A percentile compares a stretch with the other conserved stretches of the same genome.
phyloP scores from a whole-genome alignment of 2,888 invertebrate species.

The Chironomus tentans region DNA sequence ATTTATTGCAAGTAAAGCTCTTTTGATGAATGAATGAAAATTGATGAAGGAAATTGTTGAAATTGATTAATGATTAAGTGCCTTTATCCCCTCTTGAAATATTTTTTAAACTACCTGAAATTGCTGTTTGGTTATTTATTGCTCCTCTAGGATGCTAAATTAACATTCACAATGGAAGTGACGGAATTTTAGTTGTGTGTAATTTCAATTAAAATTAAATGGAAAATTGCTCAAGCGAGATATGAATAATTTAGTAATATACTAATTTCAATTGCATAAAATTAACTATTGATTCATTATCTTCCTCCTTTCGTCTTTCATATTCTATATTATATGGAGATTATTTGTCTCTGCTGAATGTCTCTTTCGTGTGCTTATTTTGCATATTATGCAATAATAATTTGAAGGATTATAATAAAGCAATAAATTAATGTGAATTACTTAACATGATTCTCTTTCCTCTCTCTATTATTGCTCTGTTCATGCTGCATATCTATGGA shows the following conservation, averaged over 20 bases:
- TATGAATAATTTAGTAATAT: neutral
- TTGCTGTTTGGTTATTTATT: neutral
- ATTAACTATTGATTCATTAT: slow-evolving; percentile 1
- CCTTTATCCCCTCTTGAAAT: neutral
- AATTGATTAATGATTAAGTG: slow-evolving; percentile 21
- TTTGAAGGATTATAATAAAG: slow-evolving; percentile 8
- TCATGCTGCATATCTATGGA: too few relatives aligned
- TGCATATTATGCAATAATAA: neutral
- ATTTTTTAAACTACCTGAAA: neutral
- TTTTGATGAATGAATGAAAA: slow-evolving; percentile 14
- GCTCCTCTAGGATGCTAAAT: neutral
- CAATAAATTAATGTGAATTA: neutral
- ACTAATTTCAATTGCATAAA: slow-evolving; percentile 5
- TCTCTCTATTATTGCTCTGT: too few relatives aligned
- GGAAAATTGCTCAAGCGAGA: neutral
- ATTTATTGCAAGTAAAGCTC: neutral
- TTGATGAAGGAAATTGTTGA: slow-evolving; percentile 22
- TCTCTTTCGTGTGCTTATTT: neutral
- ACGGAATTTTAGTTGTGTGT: neutral
- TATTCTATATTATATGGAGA: neutral
- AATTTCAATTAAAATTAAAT: neutral
- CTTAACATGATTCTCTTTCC: too few relatives aligned
- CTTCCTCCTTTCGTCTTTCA: neutral
- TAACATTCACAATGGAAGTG: neutral
- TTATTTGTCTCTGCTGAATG: neutral